Conservation (phyloP, 2,888 invertebrate genomes). For the Steinernema hermaphroditum region DNA sequence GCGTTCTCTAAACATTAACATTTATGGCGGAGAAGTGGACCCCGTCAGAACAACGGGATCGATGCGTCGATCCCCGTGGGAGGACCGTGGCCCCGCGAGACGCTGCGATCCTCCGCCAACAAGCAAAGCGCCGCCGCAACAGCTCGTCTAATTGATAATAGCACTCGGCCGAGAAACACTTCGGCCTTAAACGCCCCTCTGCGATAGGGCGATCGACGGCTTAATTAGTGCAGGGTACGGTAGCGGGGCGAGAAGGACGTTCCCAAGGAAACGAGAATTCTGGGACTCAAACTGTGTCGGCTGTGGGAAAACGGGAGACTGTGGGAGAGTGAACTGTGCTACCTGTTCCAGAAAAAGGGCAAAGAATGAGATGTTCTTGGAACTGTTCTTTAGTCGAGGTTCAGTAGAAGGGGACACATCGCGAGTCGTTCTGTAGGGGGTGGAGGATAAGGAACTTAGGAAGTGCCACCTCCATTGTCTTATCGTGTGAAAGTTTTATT, state of each 20-base stretch:
- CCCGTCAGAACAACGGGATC: conserved; percentile 14
- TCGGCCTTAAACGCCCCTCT: too few relatives aligned
- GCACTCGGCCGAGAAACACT: not conserved
- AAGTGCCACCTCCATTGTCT: too few relatives aligned
- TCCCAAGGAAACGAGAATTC: not conserved
- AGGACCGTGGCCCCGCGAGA: not conserved
- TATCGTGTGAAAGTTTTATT: too few relatives aligned
- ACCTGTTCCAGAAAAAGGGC: too few relatives aligned
- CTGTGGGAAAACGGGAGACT: too few relatives aligned
- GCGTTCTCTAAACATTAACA: conserved; percentile 26
- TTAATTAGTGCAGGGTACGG: not conserved
- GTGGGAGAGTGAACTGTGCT: not conserved
- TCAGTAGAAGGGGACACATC: too few relatives aligned
- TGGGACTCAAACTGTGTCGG: not conserved
- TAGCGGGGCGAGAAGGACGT: not conserved
- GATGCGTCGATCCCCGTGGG: conserved; percentile 7
- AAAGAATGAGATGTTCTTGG: too few relatives aligned
- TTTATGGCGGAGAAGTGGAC: conserved; percentile 12
- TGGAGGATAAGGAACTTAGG: too few relatives aligned
- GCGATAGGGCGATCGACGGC: not conserved
- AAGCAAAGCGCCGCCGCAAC: conserved; percentile 24
- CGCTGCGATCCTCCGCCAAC: not conserved
- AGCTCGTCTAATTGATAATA: conserved; percentile 25
- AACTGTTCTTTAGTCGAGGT: too few relatives aligned
- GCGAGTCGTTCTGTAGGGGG: too few relatives aligned